These are phyloP conservation scores for Ophonus ardosiacus DNA, from an alignment of 2,888 invertebrate species.

Conservation along the genomic window DNA sequence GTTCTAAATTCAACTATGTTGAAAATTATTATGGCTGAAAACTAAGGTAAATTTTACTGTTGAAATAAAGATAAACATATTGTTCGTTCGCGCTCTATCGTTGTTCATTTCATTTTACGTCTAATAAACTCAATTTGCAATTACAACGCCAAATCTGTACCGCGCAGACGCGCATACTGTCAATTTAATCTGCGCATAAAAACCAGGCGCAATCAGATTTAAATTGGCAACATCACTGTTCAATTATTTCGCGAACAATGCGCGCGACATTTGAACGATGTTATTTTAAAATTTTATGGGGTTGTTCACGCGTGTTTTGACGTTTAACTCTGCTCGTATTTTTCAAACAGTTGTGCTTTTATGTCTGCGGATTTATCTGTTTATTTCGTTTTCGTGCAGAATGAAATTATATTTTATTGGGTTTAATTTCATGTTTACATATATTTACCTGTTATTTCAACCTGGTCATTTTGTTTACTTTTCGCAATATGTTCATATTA, in stretches of 20 bases:
- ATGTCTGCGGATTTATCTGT: slow-evolving; percentile 41
- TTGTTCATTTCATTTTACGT: slow-evolving; percentile 60
- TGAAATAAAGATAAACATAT: slow-evolving; percentile 60
- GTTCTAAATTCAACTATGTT: slow-evolving; percentile 19
- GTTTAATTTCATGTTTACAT: slow-evolving; percentile 28
- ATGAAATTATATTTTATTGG: slow-evolving; percentile 36
- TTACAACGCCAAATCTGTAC: slow-evolving; percentile 37
- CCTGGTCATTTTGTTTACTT: neutral
- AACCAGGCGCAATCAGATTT: slow-evolving; percentile 51
- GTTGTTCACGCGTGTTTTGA: slow-evolving; percentile 53
- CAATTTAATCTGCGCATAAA: slow-evolving; percentile 45
- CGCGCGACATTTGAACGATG: slow-evolving; percentile 57
- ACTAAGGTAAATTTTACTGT: slow-evolving; percentile 57
- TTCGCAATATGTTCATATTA: neutral
- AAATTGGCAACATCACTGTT: slow-evolving; percentile 49
- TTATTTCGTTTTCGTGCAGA: slow-evolving; percentile 7
- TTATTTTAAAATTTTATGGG: slow-evolving; percentile 52
- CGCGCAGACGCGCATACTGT: neutral
- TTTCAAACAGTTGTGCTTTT: slow-evolving; percentile 38
- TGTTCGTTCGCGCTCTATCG: slow-evolving; percentile 45
- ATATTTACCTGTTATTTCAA: neutral
- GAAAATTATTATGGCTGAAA: slow-evolving; percentile 47
- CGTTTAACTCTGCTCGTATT: slow-evolving; percentile 32
- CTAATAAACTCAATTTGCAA: slow-evolving; percentile 61
- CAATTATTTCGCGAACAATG: slow-evolving; percentile 44